Conservation (phyloP, 2,888 invertebrate genomes). For the Sialis fuliginosa region DNA sequence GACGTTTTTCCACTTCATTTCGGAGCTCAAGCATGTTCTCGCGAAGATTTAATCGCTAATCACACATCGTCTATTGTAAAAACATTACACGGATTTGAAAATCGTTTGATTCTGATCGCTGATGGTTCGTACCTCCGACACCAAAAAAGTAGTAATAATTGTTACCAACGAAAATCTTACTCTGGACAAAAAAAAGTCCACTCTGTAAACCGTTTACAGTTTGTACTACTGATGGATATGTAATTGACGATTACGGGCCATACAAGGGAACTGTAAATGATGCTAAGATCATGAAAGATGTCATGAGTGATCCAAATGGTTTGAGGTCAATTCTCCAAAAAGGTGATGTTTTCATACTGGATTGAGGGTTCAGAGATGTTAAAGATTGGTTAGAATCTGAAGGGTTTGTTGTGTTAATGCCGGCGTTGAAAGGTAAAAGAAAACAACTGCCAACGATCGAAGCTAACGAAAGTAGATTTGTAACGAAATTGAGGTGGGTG, state of each 20-base stretch:
- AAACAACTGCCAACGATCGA: conserved; percentile 9
- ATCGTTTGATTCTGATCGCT: no score
- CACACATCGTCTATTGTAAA: no score
- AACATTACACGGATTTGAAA: no score
- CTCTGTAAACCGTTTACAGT: conserved; percentile 1
- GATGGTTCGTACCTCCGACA: no score
- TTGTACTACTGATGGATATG: neutral
- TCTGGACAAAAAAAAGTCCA: no score
- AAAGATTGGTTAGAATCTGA: conserved; percentile 8
- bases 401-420: conserved; percentile 12
- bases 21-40: no score
- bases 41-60: no score
- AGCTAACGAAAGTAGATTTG: conserved; percentile 8
- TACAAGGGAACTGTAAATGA: neutral
- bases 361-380: conserved; percentile 14
- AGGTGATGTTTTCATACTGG: conserved; percentile 11
- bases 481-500: conserved; percentile 10
- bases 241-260: neutral
- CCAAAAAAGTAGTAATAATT: no score
- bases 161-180: no score
- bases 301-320: no score
- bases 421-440: conserved; percentile 14
- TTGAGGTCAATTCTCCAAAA: conserved; percentile 7
- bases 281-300: neutral
- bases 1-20: no score